Evolutionary conservation across 2,113 vertebrate genomes (phyloP).

Genomic region (Cacatua alba): DNA sequence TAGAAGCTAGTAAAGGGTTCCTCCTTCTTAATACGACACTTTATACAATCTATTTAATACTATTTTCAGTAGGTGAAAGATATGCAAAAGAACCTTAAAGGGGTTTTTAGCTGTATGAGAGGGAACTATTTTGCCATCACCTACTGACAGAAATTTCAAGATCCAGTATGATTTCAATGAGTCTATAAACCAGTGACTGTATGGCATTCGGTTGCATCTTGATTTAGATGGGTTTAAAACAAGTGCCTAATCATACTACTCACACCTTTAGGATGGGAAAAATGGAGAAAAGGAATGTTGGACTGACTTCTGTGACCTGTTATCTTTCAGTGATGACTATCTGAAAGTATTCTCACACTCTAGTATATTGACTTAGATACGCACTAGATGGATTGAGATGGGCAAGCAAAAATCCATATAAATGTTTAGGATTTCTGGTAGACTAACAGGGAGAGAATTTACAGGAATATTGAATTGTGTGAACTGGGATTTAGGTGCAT

Average conservation of each 20-base stretch:
- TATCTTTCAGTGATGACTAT: not conserved
- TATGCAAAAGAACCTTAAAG: not conserved
- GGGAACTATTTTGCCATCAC: not conserved
- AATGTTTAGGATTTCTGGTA: not conserved
- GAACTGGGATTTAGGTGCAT: not conserved
- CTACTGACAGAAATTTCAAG: not conserved
- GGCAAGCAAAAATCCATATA: not conserved
- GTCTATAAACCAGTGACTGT: not conserved
- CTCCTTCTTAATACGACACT: not conserved
- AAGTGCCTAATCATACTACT: not conserved
- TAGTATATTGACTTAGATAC: not conserved
- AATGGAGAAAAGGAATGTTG: not conserved
- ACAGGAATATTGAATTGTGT: not conserved
- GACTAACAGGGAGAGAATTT: not conserved
- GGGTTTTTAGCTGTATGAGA: accelerated
- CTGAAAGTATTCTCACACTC: not conserved
- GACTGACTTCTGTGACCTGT: not conserved
- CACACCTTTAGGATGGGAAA: not conserved
- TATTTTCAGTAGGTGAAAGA: not conserved
- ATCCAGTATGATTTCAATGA: not conserved
- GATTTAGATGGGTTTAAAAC: not conserved
- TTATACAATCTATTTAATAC: not conserved
- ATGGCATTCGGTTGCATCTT: not conserved
- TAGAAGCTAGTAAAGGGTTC: not conserved
- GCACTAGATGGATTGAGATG: not conserved